Evolutionary conservation across 2,797 vertebrate species (phyloP), one percentile per base, ranked within the genome.

Genomic region (Rhinatrema bivittatum): DNA sequence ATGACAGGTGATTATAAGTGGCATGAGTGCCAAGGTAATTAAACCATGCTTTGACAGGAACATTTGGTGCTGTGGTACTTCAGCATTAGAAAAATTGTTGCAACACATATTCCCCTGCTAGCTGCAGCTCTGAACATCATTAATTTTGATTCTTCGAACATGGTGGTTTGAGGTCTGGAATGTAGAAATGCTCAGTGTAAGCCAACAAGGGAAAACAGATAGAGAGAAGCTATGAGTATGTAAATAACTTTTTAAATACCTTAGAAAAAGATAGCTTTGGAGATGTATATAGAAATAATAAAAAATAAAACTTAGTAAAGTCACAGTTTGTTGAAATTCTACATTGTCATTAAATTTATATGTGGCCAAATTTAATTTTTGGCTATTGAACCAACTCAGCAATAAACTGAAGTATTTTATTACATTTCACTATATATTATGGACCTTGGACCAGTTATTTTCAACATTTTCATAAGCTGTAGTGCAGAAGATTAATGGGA

Each of bases 1-100:
- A 96, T 95, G 91, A 87, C 91, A 93, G 89, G 90, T 94, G 92
- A 95, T 97, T 95, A 94, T 89, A 93, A 91, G 87, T 87, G 84
- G 85, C 85, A 44, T 72, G 81, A 67, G 68, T 89, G 91, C 91
- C 90, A 89, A 88, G 86, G 87, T 91, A 94, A 96, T 95, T 95
- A 94, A 91, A 90, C 87, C 76, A 60, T 73, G 62, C 65, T 82
- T 81, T 97, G 92, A 97, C 91, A 93, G 91, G 85, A 88, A 83
- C 90, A 88, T 91, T 94, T 91, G 87, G 90, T 86, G 76, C 70
- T 72, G 82, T 67, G 76, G 76, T 88, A 83, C 85, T 87, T 79
- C 82, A 82, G 85, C 80, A 71, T 78, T 72, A 84, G 83, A 89
- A 89, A 80, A 83, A 86, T 86, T 78, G 82, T 88, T 76, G 67